Percentiles rank a stretch among this genome's conserved stretches.
These are phyloP conservation scores for Sceliomorpha sp. DNA, from an alignment of 2,888 invertebrate species.

Conservation along the genomic window DNA sequence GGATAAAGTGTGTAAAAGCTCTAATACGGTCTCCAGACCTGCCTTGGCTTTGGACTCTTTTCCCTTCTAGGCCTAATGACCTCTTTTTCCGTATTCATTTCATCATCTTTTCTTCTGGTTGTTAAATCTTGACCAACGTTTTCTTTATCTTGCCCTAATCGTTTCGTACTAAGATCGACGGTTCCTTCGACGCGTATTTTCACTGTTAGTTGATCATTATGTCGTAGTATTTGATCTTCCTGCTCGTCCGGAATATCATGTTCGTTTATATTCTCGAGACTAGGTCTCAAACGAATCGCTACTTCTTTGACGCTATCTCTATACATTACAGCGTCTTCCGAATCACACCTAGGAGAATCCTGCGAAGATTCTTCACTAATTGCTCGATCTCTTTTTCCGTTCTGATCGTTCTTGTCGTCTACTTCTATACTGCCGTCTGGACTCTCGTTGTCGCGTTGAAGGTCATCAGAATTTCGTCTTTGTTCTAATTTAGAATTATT, in stretches of 20 bases:
- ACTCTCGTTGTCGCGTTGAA: slow-evolving; percentile 66
- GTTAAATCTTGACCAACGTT: slow-evolving; percentile 77
- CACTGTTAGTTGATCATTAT: slow-evolving; percentile 61
- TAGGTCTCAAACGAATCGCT: slow-evolving; percentile 69
- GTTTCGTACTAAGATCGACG: slow-evolving; percentile 76
- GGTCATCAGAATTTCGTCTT: slow-evolving; percentile 59
- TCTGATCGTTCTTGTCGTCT: slow-evolving; percentile 73
- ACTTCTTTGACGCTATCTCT: slow-evolving; percentile 65
- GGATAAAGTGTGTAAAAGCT: background rate
- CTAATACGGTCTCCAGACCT: slow-evolving; percentile 78
- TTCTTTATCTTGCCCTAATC: slow-evolving; percentile 72
- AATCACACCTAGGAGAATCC: slow-evolving; percentile 70
- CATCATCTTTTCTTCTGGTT: slow-evolving; percentile 70
- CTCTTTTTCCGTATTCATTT: slow-evolving; percentile 67
- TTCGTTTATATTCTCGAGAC: slow-evolving; percentile 73
- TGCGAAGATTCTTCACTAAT: slow-evolving; percentile 74
- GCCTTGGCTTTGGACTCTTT: slow-evolving; percentile 76
- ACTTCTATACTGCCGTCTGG: slow-evolving; percentile 79
- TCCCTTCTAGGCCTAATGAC: slow-evolving; percentile 70
- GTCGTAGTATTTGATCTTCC: slow-evolving; percentile 21
- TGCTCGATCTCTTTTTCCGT: slow-evolving; percentile 63
- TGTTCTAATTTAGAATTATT: slow-evolving; percentile 66
- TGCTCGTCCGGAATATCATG: slow-evolving; percentile 57
- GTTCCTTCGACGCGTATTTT: slow-evolving; percentile 76
- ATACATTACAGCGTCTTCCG: slow-evolving; percentile 62